phyloP scores from a whole-genome alignment of 1,140 invertebrate genomes.

The Coelopa frigida region DNA sequence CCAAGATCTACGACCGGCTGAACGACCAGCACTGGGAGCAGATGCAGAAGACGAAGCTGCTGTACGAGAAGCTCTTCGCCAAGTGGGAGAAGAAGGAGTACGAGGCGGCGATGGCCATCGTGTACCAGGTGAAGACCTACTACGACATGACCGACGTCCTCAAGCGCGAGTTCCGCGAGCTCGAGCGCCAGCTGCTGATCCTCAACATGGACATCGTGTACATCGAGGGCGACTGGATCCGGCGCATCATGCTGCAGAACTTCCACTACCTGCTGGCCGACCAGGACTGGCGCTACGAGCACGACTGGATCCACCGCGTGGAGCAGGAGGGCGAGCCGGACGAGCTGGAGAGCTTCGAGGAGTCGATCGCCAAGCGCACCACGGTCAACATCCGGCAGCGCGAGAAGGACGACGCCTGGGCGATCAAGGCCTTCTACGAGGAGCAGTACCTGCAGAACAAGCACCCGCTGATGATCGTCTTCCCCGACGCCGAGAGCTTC shows the following conservation, averaged over 20 bases:
- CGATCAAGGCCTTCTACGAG: constrained; percentile 36
- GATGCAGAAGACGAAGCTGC: constrained; percentile 25
- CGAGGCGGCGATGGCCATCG: constrained; percentile 33
- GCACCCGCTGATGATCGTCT: constrained; percentile 34
- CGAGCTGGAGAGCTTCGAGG: constrained; percentile 24
- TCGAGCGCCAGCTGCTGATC: constrained; percentile 32
- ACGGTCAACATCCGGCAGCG: constrained; percentile 34
- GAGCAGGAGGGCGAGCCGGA: constrained; percentile 1
- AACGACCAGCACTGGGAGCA: constrained; percentile 36
- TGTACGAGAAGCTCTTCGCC: constrained; percentile 34
- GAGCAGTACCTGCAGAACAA: constrained; percentile 29
- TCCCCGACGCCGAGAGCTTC: constrained; percentile 28
- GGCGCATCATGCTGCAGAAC: constrained; percentile 39
- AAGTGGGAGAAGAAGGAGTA: constrained; percentile 41
- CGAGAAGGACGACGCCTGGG: constrained; percentile 41
- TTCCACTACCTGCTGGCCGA: constrained; percentile 39
- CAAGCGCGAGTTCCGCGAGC: constrained; percentile 24
- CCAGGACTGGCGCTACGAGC: constrained; percentile 32
- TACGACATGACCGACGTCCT: constrained; percentile 33
- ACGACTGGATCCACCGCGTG: constrained; percentile 40
- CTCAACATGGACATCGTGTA: constrained; percentile 42
- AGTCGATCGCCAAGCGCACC: constrained; percentile 32
- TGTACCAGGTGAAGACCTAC: constrained; percentile 35
- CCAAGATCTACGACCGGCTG: constrained; percentile 36
- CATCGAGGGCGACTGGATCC: constrained; percentile 38